These are phyloP conservation scores for Varanus komodoensis DNA, from an alignment of 2,113 vertebrate species.

Conservation along the genomic window DNA sequence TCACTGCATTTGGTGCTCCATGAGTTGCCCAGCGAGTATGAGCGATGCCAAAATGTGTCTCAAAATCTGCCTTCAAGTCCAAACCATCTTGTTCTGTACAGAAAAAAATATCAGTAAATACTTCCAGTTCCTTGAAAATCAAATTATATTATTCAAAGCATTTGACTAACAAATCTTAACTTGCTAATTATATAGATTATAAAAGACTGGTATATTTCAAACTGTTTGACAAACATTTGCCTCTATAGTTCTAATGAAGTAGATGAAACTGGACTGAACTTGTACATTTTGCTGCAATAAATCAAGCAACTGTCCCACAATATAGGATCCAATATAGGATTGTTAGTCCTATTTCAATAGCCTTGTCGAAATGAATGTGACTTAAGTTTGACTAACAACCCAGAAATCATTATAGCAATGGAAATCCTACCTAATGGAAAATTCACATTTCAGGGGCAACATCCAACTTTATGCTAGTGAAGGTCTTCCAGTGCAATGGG, in stretches of 20 bases:
- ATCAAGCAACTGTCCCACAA: not conserved
- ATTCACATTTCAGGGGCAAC: not conserved
- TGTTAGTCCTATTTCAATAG: no score
- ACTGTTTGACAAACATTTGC: not conserved
- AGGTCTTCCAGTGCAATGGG: no score
- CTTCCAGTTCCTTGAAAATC: not conserved
- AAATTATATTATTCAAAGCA: not conserved
- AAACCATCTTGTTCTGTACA: conserved; percentile 86
- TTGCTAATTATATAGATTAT: conserved; percentile 1
- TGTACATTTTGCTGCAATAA: not conserved
- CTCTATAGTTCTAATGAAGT: not conserved
- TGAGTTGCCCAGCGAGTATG: conserved; percentile 98
- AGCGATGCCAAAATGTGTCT: conserved; percentile 92
- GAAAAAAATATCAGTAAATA: not conserved
- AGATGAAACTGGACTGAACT: not conserved
- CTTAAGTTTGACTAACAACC: no score
- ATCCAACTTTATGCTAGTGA: no score
- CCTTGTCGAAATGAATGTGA: no score
- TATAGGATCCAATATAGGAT: no score
- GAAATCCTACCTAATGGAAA: not conserved
- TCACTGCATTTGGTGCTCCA: conserved; percentile 88
- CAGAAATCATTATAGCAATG: not conserved
- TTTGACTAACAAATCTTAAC: conserved; percentile 1
- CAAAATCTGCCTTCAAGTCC: conserved; percentile 87
- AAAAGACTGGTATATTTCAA: conserved; percentile 12